Evolutionary conservation across 2,113 vertebrate genomes (phyloP).

Genomic region (Sylvicapra grimmia): DNA sequence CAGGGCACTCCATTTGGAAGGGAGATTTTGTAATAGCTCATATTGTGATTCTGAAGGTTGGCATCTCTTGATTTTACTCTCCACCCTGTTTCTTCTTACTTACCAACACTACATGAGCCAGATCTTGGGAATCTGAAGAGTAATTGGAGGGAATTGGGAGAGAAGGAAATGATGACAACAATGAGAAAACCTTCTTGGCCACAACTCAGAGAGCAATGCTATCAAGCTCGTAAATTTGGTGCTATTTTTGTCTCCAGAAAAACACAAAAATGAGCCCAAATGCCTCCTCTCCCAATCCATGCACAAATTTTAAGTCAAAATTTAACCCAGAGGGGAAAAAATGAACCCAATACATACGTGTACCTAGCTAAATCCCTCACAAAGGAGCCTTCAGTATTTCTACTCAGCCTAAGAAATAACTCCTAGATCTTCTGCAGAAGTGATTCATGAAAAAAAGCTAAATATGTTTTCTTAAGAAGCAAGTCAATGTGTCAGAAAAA

Average conservation of each 20-base stretch:
- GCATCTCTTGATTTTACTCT: not conserved
- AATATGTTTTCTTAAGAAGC: slow-evolving; percentile 73
- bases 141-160: not conserved
- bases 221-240: slow-evolving; percentile 19
- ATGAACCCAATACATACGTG: slow-evolving; percentile 37
- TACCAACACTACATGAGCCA: not conserved
- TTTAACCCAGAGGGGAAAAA: slow-evolving; percentile 27
- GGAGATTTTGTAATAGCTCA: not conserved
- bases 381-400: slow-evolving; percentile 50
- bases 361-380: slow-evolving; percentile 33
- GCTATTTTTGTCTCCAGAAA: slow-evolving; percentile 54
- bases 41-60: not conserved
- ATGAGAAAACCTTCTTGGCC: not conserved
- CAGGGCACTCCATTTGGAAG: not conserved
- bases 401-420: slow-evolving; percentile 28
- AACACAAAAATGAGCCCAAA: slow-evolving; percentile 39
- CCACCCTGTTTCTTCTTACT: not conserved
- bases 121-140: not conserved
- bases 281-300: slow-evolving; percentile 9
- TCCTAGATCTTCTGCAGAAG: slow-evolving; percentile 61
- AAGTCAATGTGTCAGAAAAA: slow-evolving; percentile 76
- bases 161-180: not conserved
- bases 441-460: slow-evolving; percentile 63
- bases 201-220: not conserved
- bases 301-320: slow-evolving; percentile 65